Base-by-base conservation (phyloP, 2,113 vertebrate genomes). In the Oryzias woworae region DNA sequence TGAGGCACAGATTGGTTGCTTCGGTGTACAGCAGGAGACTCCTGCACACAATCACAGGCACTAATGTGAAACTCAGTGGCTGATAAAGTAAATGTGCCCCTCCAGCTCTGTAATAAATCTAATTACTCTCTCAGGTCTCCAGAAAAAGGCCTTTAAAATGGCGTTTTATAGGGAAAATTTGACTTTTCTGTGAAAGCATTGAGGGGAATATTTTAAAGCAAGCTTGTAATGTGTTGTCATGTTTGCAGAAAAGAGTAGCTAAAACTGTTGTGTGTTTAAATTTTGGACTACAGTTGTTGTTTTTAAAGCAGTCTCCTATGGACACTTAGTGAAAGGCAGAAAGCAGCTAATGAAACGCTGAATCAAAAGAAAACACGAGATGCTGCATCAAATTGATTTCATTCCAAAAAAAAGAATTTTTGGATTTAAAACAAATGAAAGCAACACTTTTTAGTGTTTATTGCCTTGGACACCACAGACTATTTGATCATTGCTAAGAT, bases 181-280 rank as follows among this genome's bases (percentile, higher is more conserved):
- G 73, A 73, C 59, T 69, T 71, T 73, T 80, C 61, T 77, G 64
- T 48, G 73, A 66, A 68, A 58, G 77, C 71, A 44, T 68, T 48
- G 13, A 4, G 10, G 62, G 87, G 73, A 90, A 87, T 89, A 81
- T 86, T 88, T 85, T 69, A 88, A 42, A 75, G 75, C 56, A 72
- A 83, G 82, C 47, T 24, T 78, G 51, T 70, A 61, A 57, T 53
- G 55, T 79, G 64, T 79, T 75, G 70, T 48, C 58, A 12, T 66
- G 61, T 80, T 59, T 55, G 17, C 75, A 57, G 64, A 72, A 68
- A 57, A 50, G 46, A 51, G 49, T 28, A 48, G 80, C 63, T 58
- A 77, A 73, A 73, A 7, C 62, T 50, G 58, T 4, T 58, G 50
- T 74, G 44, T 81, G 62, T 81, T 71, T 66, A 67, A 73, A 73